Evolutionary conservation across 2,113 vertebrate genomes (phyloP).

Genomic region (Cololabis saira): DNA sequence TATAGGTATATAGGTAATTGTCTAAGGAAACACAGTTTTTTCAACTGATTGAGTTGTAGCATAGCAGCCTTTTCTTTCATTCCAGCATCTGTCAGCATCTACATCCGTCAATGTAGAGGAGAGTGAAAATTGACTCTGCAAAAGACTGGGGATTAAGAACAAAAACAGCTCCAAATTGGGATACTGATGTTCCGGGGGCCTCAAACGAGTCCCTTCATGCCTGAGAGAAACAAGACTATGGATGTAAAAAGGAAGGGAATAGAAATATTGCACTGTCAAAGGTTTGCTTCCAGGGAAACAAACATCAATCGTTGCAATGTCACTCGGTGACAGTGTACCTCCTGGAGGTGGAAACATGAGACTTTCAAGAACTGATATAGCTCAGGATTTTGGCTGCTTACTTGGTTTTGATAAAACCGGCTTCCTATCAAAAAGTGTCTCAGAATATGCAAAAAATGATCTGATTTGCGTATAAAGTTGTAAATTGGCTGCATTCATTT

Average conservation of each 20-base stretch:
- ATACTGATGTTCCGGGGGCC: constrained; percentile 15
- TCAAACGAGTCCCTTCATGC: constrained; percentile 22
- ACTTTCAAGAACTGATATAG: constrained; percentile 52
- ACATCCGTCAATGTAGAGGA: constrained; percentile 30
- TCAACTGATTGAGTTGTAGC: constrained; percentile 24
- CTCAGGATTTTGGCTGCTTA: constrained; percentile 21
- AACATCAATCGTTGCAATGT: constrained; percentile 45
- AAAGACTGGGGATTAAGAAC: constrained; percentile 20
- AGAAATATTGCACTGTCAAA: constrained; percentile 46
- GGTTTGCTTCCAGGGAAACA: constrained; percentile 59
- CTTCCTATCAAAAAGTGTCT: constrained; percentile 36
- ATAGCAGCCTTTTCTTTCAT: constrained; percentile 42
- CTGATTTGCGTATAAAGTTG: constrained; percentile 38
- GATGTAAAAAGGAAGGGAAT: constrained; percentile 41
- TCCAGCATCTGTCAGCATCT: constrained; percentile 25
- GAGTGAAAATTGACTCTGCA: constrained; percentile 23
- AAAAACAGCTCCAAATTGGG: constrained; percentile 35
- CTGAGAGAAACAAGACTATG: constrained; percentile 25
- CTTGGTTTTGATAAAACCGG: constrained; percentile 30
- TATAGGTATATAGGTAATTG: no score
- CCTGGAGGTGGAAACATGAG: constrained; percentile 37
- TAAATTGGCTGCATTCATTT: constrained; percentile 47
- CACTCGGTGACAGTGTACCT: constrained; percentile 42
- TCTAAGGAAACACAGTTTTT: constrained; percentile 16
- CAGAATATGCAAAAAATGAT: constrained; percentile 33